Conservation (phyloP, 1,140 invertebrate species). For the Trissolcus basalis region DNA sequence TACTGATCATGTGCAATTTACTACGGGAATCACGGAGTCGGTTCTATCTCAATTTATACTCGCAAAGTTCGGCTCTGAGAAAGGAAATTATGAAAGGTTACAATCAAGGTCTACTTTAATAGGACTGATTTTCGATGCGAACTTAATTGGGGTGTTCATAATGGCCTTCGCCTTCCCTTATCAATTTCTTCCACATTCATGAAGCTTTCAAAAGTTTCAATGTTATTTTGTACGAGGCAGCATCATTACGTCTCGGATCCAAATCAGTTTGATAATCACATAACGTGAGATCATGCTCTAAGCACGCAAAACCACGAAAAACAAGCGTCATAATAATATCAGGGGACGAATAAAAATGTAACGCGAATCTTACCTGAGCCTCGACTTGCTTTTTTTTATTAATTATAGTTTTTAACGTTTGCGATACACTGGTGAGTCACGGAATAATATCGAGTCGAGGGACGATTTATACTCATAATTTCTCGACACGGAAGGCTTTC, state of each 20-base stretch:
- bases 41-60: constrained; percentile 28
- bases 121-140: constrained; percentile 28
- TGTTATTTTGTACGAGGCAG: constrained; percentile 22
- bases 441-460: neutral
- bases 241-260: constrained; percentile 16
- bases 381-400: neutral
- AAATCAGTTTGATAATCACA: constrained; percentile 24
- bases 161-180: constrained; percentile 27
- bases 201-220: constrained; percentile 23
- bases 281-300: constrained; percentile 1
- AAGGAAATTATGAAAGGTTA: constrained; percentile 29
- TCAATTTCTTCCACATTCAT: constrained; percentile 33
- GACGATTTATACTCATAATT: neutral
- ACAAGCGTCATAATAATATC: neutral
- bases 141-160: constrained; percentile 23
- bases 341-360: no score
- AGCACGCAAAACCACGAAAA: neutral
- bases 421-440: neutral
- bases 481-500: neutral
- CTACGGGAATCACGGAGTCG: neutral
- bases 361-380: no score
- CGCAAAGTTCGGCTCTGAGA: constrained; percentile 17
- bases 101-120: constrained; percentile 36
- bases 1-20: constrained; percentile 19
- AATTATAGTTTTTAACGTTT: neutral